Conservation (phyloP, 2,888 invertebrate genomes). For the Glaucopsyche alexis region DNA sequence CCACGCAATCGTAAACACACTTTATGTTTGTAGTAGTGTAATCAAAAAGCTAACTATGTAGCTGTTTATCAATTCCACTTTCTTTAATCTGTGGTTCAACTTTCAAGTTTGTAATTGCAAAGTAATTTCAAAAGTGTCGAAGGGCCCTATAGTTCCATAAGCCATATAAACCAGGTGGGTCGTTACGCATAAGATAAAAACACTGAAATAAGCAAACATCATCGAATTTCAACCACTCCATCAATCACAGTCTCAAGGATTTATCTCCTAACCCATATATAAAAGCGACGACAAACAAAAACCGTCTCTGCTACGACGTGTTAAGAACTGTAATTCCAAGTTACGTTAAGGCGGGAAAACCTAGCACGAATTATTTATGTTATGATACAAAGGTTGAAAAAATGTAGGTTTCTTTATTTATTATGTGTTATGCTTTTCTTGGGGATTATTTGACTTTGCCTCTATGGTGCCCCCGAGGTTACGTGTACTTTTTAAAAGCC, state of each 20-base stretch:
- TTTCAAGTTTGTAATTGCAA: background rate
- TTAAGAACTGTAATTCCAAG: background rate
- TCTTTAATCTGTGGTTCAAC: no score
- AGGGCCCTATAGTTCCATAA: background rate
- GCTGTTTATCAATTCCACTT: no score
- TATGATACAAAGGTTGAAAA: conserved; percentile 40
- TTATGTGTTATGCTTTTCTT: conserved; percentile 37
- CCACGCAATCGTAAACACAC: no score
- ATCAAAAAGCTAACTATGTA: no score
- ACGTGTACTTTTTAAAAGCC: conserved; percentile 9
- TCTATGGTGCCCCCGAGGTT: background rate
- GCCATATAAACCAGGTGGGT: conserved; percentile 24
- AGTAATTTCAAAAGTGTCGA: conserved; percentile 1
- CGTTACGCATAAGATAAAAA: conserved; percentile 13
- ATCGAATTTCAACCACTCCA: conserved; percentile 57
- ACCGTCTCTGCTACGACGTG: conserved; percentile 28
- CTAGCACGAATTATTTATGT: conserved; percentile 42
- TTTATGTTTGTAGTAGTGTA: no score
- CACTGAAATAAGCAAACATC: conserved; percentile 33
- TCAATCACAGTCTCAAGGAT: conserved; percentile 70
- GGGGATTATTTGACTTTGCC: conserved; percentile 34
- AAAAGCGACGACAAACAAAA: conserved; percentile 54
- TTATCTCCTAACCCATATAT: conserved; percentile 68
- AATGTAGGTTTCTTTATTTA: conserved; percentile 40
- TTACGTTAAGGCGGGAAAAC: conserved; percentile 33